Percentiles rank a stretch among this genome's conserved stretches.
Evolutionary conservation across 2,888 invertebrate genomes (phyloP).

Genomic region (Amitus sp.): DNA sequence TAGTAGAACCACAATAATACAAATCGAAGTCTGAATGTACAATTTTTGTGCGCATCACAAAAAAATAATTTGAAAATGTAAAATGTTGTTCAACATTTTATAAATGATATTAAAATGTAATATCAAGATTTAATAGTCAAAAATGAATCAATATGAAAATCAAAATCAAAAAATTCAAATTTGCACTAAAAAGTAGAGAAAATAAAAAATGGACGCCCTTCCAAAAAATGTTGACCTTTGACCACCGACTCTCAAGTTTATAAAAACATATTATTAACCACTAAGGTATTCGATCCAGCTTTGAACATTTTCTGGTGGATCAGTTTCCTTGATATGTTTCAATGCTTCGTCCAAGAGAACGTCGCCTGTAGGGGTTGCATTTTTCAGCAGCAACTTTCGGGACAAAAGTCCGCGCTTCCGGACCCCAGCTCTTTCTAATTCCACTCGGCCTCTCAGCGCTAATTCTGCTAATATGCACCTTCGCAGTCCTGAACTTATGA

Average conservation of each 20-base stretch:
- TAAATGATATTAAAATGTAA: no score
- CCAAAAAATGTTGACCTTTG: no score
- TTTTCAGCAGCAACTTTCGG: slow-evolving; percentile 84
- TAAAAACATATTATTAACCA: slow-evolving; percentile 71
- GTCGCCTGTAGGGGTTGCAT: slow-evolving; percentile 96
- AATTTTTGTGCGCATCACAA: no score
- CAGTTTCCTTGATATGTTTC: slow-evolving; percentile 98
- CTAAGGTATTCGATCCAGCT: slow-evolving; percentile 99
- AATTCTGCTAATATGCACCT: slow-evolving; percentile 99
- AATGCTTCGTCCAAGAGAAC: slow-evolving; percentile 94
- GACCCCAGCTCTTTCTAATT: slow-evolving; percentile 97
- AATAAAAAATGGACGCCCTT: no score
- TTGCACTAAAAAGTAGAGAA: no score
- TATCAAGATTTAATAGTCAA: no score
- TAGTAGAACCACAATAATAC: no score
- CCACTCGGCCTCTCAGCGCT: slow-evolving; percentile 92
- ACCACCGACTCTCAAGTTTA: background rate
- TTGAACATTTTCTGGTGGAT: slow-evolving; percentile 96
- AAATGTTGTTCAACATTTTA: no score
- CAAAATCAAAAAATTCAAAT: no score
- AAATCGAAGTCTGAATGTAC: no score
- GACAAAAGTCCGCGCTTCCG: slow-evolving; percentile 89
- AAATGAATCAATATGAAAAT: no score
- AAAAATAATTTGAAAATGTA: no score
- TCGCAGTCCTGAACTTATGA: slow-evolving; percentile 97